phyloP scores from a whole-genome alignment of 2,797 vertebrate genomes.

The Sebastes diaconus region DNA sequence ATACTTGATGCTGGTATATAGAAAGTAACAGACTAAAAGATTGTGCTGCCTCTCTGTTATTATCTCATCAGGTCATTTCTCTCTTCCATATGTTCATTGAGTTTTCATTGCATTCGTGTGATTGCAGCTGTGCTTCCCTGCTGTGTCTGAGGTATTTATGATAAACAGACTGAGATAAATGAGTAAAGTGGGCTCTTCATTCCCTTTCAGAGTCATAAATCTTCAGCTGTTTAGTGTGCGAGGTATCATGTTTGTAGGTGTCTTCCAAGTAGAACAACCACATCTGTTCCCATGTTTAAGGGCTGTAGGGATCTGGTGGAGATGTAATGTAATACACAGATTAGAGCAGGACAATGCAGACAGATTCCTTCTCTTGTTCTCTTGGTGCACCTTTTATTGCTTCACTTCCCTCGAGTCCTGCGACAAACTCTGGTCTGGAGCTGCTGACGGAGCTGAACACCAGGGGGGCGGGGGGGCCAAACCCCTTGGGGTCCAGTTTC shows the following conservation, averaged over 20 bases:
- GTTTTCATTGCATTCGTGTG: neutral
- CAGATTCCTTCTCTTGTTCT: neutral
- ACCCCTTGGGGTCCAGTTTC: neutral
- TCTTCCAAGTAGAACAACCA: neutral
- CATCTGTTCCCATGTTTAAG: conserved; percentile 15
- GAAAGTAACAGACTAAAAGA: no score
- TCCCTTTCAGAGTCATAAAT: neutral
- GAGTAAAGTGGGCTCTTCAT: neutral
- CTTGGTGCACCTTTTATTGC: neutral
- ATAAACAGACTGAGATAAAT: neutral
- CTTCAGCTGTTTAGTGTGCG: neutral
- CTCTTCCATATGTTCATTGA: neutral
- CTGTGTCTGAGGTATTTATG: neutral
- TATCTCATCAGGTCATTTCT: neutral
- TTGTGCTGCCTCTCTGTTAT: neutral
- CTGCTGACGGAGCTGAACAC: conserved; percentile 28
- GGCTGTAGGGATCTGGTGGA: conserved; percentile 10
- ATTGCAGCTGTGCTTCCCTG: neutral
- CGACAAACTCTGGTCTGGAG: neutral
- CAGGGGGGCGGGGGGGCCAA: neutral
- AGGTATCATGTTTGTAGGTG: neutral
- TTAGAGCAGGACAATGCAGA: conserved; percentile 1
- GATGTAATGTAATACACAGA: conserved; percentile 32
- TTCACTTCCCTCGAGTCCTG: conserved; percentile 2
- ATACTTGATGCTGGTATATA: no score